phyloP scores from a whole-genome alignment of 2,113 vertebrate genomes.

The Dinomys branickii region DNA sequence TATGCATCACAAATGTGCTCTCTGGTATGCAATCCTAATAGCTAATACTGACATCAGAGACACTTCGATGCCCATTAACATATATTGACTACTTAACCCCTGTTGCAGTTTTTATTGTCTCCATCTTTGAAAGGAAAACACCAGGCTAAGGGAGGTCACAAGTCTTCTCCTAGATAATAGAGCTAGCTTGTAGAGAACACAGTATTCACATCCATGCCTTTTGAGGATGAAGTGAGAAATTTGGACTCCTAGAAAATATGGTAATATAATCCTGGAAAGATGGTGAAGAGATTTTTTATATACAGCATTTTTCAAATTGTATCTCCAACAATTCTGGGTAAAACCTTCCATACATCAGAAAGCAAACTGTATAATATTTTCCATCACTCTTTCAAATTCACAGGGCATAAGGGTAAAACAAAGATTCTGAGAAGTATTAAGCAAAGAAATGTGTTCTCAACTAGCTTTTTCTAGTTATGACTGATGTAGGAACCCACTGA shows the following conservation, averaged over 20 bases:
- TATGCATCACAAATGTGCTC: not conserved
- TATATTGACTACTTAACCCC: not conserved
- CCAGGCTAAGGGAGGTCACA: not conserved
- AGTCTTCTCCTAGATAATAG: not conserved
- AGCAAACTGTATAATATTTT: not conserved
- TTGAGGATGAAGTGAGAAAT: not conserved
- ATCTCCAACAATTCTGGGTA: not conserved
- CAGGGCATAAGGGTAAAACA: not conserved
- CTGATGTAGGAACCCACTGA: not conserved
- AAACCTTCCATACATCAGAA: not conserved
- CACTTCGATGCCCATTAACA: not conserved
- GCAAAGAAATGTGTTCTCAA: not conserved
- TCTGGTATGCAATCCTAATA: not conserved
- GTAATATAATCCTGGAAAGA: not conserved
- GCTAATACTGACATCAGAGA: not conserved
- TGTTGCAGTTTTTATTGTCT: not conserved
- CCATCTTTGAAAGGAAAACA: not conserved
- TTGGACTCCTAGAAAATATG: not conserved
- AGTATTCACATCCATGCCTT: not conserved
- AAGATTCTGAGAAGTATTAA: not conserved
- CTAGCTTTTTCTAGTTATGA: not conserved
- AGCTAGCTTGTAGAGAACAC: not conserved
- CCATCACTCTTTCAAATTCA: not conserved
- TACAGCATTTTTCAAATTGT: not conserved
- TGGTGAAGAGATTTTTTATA: constrained; percentile 10